Percentiles rank a stretch among this genome's conserved stretches.
These are phyloP conservation scores for Melanostoma mellinum DNA, from an alignment of 2,888 invertebrate species.

Conservation along the genomic window DNA sequence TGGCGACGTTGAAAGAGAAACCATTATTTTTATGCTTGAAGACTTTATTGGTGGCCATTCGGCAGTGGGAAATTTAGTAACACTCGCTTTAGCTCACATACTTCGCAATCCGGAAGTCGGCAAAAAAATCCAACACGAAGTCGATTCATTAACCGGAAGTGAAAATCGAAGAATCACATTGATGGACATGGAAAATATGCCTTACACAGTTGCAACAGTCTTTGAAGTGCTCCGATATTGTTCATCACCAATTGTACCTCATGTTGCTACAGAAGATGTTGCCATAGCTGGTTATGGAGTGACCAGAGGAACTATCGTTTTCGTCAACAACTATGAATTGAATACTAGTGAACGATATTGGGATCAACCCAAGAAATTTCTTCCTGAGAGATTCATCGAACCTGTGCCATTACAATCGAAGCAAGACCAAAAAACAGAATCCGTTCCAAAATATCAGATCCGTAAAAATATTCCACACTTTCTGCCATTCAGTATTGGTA, in stretches of 20 bases:
- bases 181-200: conserved; percentile 85
- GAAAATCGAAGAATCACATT: conserved; percentile 84
- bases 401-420: conserved; percentile 73
- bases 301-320: conserved; percentile 89
- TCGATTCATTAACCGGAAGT: conserved; percentile 81
- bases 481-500: conserved; percentile 91
- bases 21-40: conserved; percentile 89
- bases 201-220: conserved; percentile 90
- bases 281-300: conserved; percentile 87
- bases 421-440: neutral
- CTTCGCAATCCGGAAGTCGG: conserved; percentile 86
- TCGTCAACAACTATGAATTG: conserved; percentile 90
- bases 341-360: conserved; percentile 89
- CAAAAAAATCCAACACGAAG: conserved; percentile 86
- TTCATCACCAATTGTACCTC: conserved; percentile 93
- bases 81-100: conserved; percentile 87
- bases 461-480: conserved; percentile 85
- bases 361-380: conserved; percentile 87
- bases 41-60: conserved; percentile 93
- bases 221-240: conserved; percentile 89
- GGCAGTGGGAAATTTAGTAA: conserved; percentile 90
- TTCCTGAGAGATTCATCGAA: conserved; percentile 88
- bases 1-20: conserved; percentile 86
- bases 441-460: conserved; percentile 73
- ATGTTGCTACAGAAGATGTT: conserved; percentile 89